Evolutionary conservation across 2,888 invertebrate genomes (phyloP).

Genomic region (Epistrophella euchroma): DNA sequence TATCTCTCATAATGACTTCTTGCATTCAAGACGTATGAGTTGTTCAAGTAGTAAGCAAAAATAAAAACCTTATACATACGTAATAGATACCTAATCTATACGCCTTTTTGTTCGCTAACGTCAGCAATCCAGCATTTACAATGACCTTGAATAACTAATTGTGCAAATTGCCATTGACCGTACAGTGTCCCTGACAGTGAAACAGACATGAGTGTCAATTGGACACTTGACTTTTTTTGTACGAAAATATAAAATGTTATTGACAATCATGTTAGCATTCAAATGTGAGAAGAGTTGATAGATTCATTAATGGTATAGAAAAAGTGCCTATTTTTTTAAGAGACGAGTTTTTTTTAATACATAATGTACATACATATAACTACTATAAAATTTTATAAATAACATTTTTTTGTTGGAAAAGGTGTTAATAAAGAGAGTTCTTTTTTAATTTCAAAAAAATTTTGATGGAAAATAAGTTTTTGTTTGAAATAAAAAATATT

Average conservation of each 20-base stretch:
- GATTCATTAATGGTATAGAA: neutral
- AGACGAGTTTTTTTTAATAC: neutral
- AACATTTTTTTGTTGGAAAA: too few relatives aligned
- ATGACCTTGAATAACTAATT: slow-evolving; percentile 13
- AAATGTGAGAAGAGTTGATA: neutral
- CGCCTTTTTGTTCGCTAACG: neutral
- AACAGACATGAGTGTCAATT: slow-evolving; percentile 1
- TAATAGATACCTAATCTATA: neutral
- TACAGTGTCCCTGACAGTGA: slow-evolving; percentile 18
- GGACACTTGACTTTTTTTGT: slow-evolving; percentile 14
- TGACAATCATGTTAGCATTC: slow-evolving; percentile 20
- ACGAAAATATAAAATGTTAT: neutral
- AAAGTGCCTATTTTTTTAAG: neutral
- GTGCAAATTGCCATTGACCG: slow-evolving; percentile 34
- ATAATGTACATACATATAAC: neutral
- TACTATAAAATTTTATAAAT: too few relatives aligned
- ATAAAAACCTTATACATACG: neutral
- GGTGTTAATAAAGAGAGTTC: too few relatives aligned
- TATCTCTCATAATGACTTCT: neutral
- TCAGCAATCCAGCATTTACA: neutral
- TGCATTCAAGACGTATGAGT: neutral
- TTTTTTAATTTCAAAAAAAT: too few relatives aligned
- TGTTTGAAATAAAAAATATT: too few relatives aligned
- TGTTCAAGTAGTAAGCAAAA: neutral
- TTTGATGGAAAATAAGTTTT: too few relatives aligned